phyloP scores from a whole-genome alignment of 1,140 invertebrate genomes.

The Scaptomyza hsui region DNA sequence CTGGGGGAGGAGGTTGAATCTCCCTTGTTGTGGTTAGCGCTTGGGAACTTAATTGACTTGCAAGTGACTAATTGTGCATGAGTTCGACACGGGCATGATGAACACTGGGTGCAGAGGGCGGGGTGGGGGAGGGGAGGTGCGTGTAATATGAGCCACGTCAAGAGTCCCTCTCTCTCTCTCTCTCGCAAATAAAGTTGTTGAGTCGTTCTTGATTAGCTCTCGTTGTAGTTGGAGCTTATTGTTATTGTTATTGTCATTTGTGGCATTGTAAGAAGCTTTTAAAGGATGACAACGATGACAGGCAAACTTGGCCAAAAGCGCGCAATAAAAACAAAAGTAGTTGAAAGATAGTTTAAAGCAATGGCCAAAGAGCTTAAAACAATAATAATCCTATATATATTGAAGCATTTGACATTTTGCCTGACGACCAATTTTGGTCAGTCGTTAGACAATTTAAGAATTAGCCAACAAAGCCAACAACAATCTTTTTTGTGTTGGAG shows the following conservation, averaged over 20 bases:
- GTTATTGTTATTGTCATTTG: constrained; percentile 35
- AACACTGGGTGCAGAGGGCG: not conserved
- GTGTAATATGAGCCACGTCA: constrained; percentile 73
- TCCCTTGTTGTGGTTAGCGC: constrained; percentile 63
- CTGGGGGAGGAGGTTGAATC: constrained; percentile 16
- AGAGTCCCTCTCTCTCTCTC: constrained; percentile 8
- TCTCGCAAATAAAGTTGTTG: constrained; percentile 70
- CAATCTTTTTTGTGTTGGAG: constrained; percentile 1
- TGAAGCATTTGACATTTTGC: constrained; percentile 69
- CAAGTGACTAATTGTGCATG: constrained; percentile 82
- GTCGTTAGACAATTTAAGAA: constrained; percentile 60
- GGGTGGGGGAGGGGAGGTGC: constrained; percentile 34
- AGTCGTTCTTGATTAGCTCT: constrained; percentile 39
- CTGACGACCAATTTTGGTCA: constrained; percentile 62
- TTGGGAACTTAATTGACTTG: constrained; percentile 78
- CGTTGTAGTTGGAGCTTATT: constrained; percentile 24
- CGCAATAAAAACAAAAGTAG: not conserved
- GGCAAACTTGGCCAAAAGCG: constrained; percentile 21
- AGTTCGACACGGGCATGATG: constrained; percentile 62
- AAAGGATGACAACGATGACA: constrained; percentile 69
- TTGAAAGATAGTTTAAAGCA: not conserved
- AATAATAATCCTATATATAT: too few relatives aligned
- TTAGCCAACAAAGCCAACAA: constrained; percentile 61
- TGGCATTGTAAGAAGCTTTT: constrained; percentile 60
- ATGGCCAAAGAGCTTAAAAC: not conserved